Conservation (phyloP, 2,797 vertebrate species). For the Catamblyrhynchus diadema region DNA sequence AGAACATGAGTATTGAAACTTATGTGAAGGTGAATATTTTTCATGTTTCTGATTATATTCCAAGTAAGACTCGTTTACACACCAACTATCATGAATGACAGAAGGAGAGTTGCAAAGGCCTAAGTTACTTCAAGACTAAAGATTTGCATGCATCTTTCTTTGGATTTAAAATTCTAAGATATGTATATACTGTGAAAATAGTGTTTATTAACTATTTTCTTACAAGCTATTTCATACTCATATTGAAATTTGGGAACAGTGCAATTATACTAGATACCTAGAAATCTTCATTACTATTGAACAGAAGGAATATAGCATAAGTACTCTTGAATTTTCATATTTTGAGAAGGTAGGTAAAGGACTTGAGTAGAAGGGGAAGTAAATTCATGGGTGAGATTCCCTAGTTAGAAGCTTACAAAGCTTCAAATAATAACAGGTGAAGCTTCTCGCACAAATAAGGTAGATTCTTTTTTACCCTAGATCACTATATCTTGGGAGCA, state of each 20-base stretch:
- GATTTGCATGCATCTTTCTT: neutral
- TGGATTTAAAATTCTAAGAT: neutral
- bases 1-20: neutral
- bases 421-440: neutral
- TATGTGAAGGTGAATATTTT: neutral
- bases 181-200: neutral
- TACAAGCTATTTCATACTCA: neutral
- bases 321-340: neutral
- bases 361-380: neutral
- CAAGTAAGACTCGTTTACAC: neutral
- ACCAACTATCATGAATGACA: neutral
- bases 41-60: neutral
- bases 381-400: neutral
- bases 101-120: neutral
- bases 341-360: neutral
- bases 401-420: neutral
- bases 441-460: neutral
- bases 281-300: neutral
- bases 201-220: neutral
- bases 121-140: neutral
- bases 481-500: neutral
- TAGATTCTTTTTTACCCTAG: accelerated
- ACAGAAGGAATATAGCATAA: neutral
- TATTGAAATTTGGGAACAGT: neutral
- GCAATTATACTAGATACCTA: neutral